Evolutionary conservation across 1,140 invertebrate species (phyloP).

Genomic region (Heterodera schachtii): DNA sequence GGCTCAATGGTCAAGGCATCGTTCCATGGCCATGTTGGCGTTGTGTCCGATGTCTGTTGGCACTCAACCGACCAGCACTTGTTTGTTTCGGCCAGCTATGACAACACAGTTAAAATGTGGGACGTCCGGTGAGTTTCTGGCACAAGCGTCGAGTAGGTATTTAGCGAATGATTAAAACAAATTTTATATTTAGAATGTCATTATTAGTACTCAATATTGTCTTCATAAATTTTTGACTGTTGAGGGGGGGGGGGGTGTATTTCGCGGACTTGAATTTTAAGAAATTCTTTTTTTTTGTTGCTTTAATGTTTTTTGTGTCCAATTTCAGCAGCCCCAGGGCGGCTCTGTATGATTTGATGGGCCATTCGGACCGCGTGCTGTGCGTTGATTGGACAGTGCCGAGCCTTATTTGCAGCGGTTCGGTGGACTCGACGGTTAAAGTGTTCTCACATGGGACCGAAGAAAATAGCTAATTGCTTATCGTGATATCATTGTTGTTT

Average conservation of each 20-base stretch:
- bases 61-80: constrained; percentile 80
- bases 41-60: constrained; percentile 88
- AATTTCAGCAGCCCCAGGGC: constrained; percentile 78
- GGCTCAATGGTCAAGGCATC: constrained; percentile 82
- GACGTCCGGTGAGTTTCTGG: constrained; percentile 75
- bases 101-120: constrained; percentile 89
- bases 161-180: background rate
- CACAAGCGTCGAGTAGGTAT: too few species aligned
- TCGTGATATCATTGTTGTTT: too few species aligned
- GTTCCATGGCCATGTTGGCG: constrained; percentile 85
- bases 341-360: constrained; percentile 86
- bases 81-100: constrained; percentile 90
- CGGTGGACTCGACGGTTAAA: constrained; percentile 87
- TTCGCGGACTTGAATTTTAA: background rate
- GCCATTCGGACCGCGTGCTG: constrained; percentile 91
- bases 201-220: too few species aligned
- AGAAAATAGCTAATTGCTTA: too few species aligned
- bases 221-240: too few species aligned
- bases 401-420: constrained; percentile 83
- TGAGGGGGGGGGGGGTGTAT: too few species aligned
- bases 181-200: too few species aligned
- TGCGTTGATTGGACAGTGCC: constrained; percentile 90
- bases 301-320: constrained; percentile 29
- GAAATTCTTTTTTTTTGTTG: constrained; percentile 2
- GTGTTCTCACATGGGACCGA: constrained; percentile 70